Percentiles rank a stretch among this genome's conserved stretches.
Conservation (phyloP, 2,797 vertebrate species). For the Gorsachius magnificus region DNA sequence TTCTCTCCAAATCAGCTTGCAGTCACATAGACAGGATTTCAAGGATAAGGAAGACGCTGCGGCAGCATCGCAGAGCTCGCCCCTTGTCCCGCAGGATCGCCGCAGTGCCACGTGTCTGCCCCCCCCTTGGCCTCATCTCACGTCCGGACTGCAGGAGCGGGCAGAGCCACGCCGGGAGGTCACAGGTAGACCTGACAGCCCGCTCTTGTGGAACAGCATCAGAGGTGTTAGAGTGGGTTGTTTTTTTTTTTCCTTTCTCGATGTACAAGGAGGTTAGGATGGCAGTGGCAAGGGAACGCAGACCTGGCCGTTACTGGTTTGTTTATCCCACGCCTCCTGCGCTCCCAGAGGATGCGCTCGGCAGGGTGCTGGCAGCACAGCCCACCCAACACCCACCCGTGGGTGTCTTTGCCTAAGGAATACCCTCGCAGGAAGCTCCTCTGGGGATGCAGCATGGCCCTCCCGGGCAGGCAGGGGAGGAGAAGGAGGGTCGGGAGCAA, state of each 20-base stretch:
- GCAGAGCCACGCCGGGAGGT: background rate
- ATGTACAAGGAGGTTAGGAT: background rate
- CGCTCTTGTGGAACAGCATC: background rate
- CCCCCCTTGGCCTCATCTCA: background rate
- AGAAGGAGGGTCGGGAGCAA: background rate
- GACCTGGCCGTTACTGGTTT: accelerated
- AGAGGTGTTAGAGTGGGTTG: too few species aligned
- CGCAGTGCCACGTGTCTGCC: background rate
- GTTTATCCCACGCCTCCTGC: background rate
- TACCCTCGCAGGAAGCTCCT: background rate
- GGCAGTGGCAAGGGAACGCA: background rate
- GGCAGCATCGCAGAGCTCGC: accelerated
- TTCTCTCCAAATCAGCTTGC: background rate
- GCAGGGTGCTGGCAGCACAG: background rate
- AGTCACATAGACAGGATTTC: background rate
- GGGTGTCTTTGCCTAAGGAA: background rate
- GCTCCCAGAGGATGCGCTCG: background rate
- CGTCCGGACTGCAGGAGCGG: background rate
- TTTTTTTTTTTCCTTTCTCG: background rate
- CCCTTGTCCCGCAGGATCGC: background rate
- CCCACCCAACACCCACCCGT: background rate
- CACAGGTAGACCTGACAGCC: background rate
- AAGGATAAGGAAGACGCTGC: accelerated
- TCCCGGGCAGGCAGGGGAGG: background rate
- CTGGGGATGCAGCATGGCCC: background rate